Evolutionary conservation across 2,797 vertebrate species (phyloP), one percentile per base, ranked within the genome.

Genomic region (Schizopygopsis malacanthus): DNA sequence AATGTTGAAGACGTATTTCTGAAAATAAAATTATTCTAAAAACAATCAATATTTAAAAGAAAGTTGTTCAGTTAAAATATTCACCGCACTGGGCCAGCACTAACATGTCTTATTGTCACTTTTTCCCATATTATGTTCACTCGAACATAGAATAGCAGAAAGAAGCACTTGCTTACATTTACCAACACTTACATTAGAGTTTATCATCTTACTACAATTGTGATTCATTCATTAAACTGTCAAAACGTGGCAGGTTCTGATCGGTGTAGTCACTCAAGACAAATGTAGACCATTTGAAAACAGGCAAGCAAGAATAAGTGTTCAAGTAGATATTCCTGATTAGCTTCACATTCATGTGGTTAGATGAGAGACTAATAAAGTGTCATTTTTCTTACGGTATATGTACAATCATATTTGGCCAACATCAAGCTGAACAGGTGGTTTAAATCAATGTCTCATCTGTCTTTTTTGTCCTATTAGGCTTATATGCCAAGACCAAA

Each of bases 271-370:
- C 10, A 82, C 12, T 70, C 10, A 82, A n/a, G 15, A 65, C 61
- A 33, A 65, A 65, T 0, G 37, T 43, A 37, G 52, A 79, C 73
- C 18, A 11, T 8, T 85, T 71, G 5, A 65, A 11, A 65, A 71
- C 5, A 69, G 79, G 73, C 67, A 39, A 80, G 88, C 82, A 85
- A 72, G 16, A 78, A 67, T 39, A 47, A 75, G 54, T 47, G 77
- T 88, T 86, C 83, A 82, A 88, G 83, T 85, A 79, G 25, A 84
- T 78, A 41, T 79, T 71, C 50, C 47, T 59, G 16, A 45, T 83
- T 69, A 70, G 43, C 37, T 79, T 75, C 22, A 84, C 72, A 83
- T 76, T 83, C 56, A 54, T 22, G 33, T 39, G 28, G 18, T 77
- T 37, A 41, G 59, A 77, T 39, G 22, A 43, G 12, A 61, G 59